phyloP scores from a whole-genome alignment of 2,888 invertebrate species.

The Herminia tarsipennalis region DNA sequence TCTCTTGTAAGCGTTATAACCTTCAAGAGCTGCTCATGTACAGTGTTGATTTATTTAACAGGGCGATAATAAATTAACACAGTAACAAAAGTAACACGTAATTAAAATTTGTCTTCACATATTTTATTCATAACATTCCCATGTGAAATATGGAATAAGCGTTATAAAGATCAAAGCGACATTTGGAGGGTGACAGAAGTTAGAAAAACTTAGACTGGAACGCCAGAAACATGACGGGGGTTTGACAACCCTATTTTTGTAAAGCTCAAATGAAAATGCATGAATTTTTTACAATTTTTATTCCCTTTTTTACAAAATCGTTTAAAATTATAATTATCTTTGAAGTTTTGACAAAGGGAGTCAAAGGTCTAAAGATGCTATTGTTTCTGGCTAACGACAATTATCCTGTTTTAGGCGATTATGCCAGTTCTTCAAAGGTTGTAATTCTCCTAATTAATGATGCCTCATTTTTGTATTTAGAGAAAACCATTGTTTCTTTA shows the following conservation, averaged over 20 bases:
- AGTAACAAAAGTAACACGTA: conserved; percentile 10
- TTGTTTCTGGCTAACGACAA: conserved; percentile 38
- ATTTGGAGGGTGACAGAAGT: conserved; percentile 49
- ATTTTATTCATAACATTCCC: conserved; percentile 46
- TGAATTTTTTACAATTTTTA: conserved; percentile 19
- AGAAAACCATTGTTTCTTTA: no score
- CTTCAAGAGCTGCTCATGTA: background rate
- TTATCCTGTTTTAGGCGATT: conserved; percentile 36
- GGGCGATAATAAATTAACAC: conserved; percentile 16
- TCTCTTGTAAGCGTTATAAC: no score
- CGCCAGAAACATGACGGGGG: conserved; percentile 49
- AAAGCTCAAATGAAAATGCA: conserved; percentile 37
- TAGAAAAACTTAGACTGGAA: conserved; percentile 46
- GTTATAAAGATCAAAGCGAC: conserved; percentile 53
- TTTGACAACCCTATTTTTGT: conserved; percentile 62
- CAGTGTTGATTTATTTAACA: background rate
- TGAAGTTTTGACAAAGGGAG: conserved; percentile 39
- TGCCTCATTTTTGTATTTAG: no score
- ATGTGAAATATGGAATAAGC: conserved; percentile 50
- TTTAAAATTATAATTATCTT: conserved; percentile 41
- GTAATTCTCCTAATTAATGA: background rate
- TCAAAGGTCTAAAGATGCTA: conserved; percentile 40
- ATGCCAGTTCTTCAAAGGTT: conserved; percentile 15
- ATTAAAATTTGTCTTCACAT: conserved; percentile 37
- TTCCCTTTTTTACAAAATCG: conserved; percentile 25